Base-by-base conservation (phyloP, 2,113 vertebrate genomes). In the Rhizomys pruinosus region DNA sequence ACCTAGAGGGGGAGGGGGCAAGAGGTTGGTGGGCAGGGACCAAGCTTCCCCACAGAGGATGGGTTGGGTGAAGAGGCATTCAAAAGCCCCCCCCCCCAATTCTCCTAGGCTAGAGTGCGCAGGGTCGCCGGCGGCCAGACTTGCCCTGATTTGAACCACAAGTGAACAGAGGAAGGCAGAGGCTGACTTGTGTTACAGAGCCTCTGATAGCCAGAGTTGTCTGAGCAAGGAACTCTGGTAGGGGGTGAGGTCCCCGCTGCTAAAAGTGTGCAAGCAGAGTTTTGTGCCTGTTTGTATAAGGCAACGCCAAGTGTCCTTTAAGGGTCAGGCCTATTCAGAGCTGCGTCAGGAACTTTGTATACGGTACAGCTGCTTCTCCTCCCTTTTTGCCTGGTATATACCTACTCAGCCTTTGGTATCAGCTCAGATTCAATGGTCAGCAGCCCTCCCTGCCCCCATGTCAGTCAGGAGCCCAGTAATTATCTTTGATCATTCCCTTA, bases 1-100 rank as follows among this genome's bases (percentile, higher is more conserved):
- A 99, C 99, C 99, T 99, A 96, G n/a, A 47, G 89, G 69, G 94
- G n/a, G 55, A 19, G 80, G 93, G 97, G 84, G 44, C 19, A 80
- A 84, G 61, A 22, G 74, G 97, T 96, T 96, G 77, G 44, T 23
- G 37, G 11, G n/a, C n/a, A 68, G 11, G 32, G 82, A 29, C 37
- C n/a, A 16, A 66, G 63, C 64, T 59, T 81, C 12, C 63, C 63
- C 5, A 0, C 0, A 86, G 72, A 96, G 47, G 39, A 64, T 39
- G 44, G 76, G 94, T 69, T 27, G 77, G 96, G 61, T 94, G 84
- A 72, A 72, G 85, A 92, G 74, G 66, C 37, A 20, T 74, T 55
- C 27, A 12, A 47, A 87, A 95, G 27, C 77, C 80, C 27, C 25
- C 57, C 77, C 39, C 55, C 17, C 15, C 32, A 1, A 6, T 39